These are phyloP conservation scores for Hermetia illucens DNA, from an alignment of 1,140 invertebrate genomes.

Conservation along the genomic window DNA sequence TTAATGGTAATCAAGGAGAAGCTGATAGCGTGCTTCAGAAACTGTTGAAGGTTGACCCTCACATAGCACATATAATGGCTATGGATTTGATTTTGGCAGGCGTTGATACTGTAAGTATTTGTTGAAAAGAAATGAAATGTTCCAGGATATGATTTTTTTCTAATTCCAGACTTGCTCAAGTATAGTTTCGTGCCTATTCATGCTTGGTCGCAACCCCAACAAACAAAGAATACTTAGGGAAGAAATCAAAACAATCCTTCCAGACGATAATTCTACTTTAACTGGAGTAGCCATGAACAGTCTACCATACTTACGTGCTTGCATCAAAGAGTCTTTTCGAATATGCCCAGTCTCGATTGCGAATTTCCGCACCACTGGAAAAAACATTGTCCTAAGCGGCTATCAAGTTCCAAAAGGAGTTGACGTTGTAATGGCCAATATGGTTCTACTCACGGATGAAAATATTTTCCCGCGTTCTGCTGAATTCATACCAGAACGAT, in stretches of 20 bases:
- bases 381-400: slow-evolving; percentile 39
- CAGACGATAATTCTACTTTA: slow-evolving; percentile 31
- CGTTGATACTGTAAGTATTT: slow-evolving; percentile 45
- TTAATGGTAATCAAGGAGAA: slow-evolving; percentile 10
- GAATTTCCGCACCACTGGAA: slow-evolving; percentile 32
- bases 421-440: slow-evolving; percentile 34
- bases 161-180: neutral
- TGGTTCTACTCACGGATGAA: slow-evolving; percentile 31
- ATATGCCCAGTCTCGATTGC: slow-evolving; percentile 37
- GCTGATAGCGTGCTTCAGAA: slow-evolving; percentile 35
- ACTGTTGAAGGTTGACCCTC: slow-evolving; percentile 37
- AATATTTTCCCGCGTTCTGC: slow-evolving; percentile 34
- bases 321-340: slow-evolving; percentile 47
- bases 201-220: slow-evolving; percentile 36
- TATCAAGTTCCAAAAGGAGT: slow-evolving; percentile 46
- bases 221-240: slow-evolving; percentile 49
- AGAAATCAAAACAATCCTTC: slow-evolving; percentile 40
- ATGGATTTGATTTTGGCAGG: slow-evolving; percentile 54
- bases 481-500: slow-evolving; percentile 43
- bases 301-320: slow-evolving; percentile 45
- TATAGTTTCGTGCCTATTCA: neutral
- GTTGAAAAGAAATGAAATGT: neutral
- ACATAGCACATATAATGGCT: slow-evolving; percentile 43
- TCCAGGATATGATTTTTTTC: slow-evolving; percentile 1
- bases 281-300: slow-evolving; percentile 37